A percentile compares a stretch with the other conserved stretches of the same genome.
These are phyloP conservation scores for Himalopsyche anomala DNA, from an alignment of 2,888 invertebrate genomes.

Conservation along the genomic window DNA sequence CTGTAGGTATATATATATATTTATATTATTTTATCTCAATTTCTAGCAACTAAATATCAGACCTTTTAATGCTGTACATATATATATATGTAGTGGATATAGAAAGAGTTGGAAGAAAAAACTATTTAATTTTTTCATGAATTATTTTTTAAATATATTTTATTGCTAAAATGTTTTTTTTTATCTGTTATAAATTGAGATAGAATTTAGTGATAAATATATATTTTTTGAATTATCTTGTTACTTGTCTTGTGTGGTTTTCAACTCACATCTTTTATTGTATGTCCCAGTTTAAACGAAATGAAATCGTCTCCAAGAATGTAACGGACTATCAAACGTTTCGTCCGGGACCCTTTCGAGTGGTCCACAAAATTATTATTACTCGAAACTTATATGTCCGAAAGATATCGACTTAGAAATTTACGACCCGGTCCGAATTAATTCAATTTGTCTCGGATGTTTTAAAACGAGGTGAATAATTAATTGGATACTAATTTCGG, in stretches of 20 bases:
- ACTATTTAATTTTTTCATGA: no score
- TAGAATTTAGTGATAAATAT: no score
- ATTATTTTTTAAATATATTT: no score
- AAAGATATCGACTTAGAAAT: constrained; percentile 32
- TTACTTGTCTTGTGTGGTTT: neutral
- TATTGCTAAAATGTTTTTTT: no score
- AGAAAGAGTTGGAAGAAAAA: no score
- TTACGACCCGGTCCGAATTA: constrained; percentile 32
- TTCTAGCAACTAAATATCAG: no score
- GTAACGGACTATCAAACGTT: neutral
- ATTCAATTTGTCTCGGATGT: constrained; percentile 42
- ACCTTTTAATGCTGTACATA: no score
- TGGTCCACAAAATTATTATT: constrained; percentile 11
- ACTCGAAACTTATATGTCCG: neutral
- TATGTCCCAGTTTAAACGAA: neutral
- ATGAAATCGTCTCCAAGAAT: constrained; percentile 9
- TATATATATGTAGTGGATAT: no score
- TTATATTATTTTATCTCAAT: no score
- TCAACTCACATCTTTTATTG: neutral
- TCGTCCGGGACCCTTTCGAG: neutral
- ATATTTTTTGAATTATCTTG: no score
- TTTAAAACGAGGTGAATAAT: constrained; percentile 47
- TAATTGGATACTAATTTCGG: constrained; percentile 39
- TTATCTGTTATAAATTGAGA: no score
- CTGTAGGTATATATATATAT: no score